Evolutionary conservation across 1,140 invertebrate genomes (phyloP).

Genomic region (Philotrypesis tridentata): DNA sequence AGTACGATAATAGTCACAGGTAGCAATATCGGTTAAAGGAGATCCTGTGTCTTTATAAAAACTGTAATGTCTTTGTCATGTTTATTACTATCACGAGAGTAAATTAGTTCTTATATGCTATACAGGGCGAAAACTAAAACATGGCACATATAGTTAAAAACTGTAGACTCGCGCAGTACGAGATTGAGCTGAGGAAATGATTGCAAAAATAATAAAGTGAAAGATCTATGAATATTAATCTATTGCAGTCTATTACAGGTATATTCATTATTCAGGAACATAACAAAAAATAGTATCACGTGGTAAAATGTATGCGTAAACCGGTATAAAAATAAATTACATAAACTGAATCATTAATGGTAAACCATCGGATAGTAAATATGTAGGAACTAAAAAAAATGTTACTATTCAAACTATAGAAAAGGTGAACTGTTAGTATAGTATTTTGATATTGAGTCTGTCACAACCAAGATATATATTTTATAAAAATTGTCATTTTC

Average conservation of each 20-base stretch:
- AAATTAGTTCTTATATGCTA: constrained; percentile 36
- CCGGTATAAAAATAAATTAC: constrained; percentile 25
- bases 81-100: constrained; percentile 17
- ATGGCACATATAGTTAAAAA: constrained; percentile 44
- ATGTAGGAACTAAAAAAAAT: constrained; percentile 40
- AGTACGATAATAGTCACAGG: constrained; percentile 48
- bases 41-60: constrained; percentile 42
- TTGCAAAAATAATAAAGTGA: constrained; percentile 31
- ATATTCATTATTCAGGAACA: constrained; percentile 41
- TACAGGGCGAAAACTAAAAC: constrained; percentile 37
- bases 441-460: constrained; percentile 3
- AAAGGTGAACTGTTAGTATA: constrained; percentile 7
- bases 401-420: neutral
- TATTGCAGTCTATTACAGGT: constrained; percentile 46
- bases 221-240: constrained; percentile 40
- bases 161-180: constrained; percentile 14
- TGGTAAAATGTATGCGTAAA: constrained; percentile 7
- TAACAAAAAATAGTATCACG: constrained; percentile 45
- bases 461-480: neutral
- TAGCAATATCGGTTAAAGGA: constrained; percentile 42
- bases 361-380: constrained; percentile 13
- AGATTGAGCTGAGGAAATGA: constrained; percentile 5
- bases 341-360: constrained; percentile 16
- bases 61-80: constrained; percentile 39
- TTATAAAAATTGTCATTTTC: constrained; percentile 15